Evolutionary conservation across 2,113 vertebrate species (phyloP).

Genomic region (Brachypteracias leptosomus): DNA sequence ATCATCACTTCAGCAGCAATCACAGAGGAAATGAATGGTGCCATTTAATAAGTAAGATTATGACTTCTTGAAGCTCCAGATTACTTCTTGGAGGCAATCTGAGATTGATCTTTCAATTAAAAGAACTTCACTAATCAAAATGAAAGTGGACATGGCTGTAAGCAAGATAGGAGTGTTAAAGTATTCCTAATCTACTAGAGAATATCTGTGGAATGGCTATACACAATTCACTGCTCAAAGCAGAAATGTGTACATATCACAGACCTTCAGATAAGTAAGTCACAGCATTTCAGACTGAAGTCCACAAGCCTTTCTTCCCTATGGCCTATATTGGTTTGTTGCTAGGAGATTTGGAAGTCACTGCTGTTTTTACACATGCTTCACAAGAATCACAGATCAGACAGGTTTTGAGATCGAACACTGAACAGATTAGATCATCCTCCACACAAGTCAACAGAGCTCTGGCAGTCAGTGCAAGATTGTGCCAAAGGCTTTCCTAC

Average conservation of each 20-base stretch:
- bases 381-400: background rate
- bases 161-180: background rate
- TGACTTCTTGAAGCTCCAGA: background rate
- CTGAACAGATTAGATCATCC: background rate
- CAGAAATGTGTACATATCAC: accelerated
- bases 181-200: background rate
- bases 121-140: background rate
- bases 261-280: background rate
- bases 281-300: background rate
- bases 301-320: background rate
- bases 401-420: background rate
- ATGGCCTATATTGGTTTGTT: background rate
- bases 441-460: background rate
- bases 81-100: background rate
- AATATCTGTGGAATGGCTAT: background rate
- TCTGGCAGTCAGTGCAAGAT: background rate
- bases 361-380: background rate
- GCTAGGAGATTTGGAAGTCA: background rate
- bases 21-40: background rate
- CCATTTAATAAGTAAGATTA: background rate
- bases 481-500: background rate
- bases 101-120: background rate
- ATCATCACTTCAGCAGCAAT: background rate
- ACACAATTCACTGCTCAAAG: background rate
- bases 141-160: background rate